Evolutionary conservation across 1,140 invertebrate genomes (phyloP).

Genomic region (Helicoverpa zea): DNA sequence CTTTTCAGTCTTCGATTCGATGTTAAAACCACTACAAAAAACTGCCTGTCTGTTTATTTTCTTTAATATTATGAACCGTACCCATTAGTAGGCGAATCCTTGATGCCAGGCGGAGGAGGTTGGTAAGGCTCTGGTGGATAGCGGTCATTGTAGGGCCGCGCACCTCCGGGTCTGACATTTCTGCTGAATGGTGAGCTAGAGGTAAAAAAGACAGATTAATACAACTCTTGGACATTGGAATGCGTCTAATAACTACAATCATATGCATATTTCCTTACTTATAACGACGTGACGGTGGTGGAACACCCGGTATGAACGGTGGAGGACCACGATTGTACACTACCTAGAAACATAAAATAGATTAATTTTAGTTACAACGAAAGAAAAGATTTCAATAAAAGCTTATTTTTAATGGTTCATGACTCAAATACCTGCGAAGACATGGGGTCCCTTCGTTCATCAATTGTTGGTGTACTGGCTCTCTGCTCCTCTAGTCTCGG

Average conservation of each 20-base stretch:
- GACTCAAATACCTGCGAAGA: constrained; percentile 68
- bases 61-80: constrained; percentile 54
- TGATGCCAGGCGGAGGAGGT: constrained; percentile 83
- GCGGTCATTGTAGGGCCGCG: constrained; percentile 64
- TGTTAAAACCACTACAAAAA: constrained; percentile 19
- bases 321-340: constrained; percentile 67
- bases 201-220: background rate
- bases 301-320: constrained; percentile 61
- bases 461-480: constrained; percentile 90
- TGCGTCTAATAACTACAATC: background rate
- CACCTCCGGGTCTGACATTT: constrained; percentile 49
- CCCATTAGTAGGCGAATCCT: constrained; percentile 78
- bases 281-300: constrained; percentile 54
- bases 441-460: constrained; percentile 86
- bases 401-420: background rate
- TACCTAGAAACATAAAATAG: constrained; percentile 60
- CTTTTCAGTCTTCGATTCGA: constrained; percentile 29
- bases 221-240: background rate
- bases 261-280: constrained; percentile 24
- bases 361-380: background rate
- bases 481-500: constrained; percentile 87
- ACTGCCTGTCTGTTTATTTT: background rate
- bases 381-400: background rate
- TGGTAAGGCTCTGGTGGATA: constrained; percentile 76
- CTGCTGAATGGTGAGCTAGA: constrained; percentile 62